Conservation (phyloP, 2,797 vertebrate species). For the Lutjanus argentimaculatus region DNA sequence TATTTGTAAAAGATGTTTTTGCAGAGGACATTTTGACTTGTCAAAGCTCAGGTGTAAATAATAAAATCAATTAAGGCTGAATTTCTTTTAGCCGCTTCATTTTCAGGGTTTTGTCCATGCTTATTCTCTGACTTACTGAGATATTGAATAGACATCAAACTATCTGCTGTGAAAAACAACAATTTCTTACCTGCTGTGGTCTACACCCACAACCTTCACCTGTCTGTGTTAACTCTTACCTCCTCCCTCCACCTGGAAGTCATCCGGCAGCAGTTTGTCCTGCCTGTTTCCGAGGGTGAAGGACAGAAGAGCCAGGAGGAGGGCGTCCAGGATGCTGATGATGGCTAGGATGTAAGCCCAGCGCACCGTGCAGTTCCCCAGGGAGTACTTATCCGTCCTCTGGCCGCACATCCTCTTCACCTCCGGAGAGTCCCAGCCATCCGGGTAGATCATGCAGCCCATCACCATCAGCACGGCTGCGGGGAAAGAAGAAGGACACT, state of each 20-base stretch:
- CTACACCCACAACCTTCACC: not conserved
- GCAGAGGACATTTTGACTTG: no score
- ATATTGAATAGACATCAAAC: not conserved
- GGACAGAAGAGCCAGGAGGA: slow-evolving; percentile 93
- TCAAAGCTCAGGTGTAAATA: not conserved
- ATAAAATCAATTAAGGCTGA: not conserved
- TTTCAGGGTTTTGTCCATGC: not conserved
- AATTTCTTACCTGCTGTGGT: no score
- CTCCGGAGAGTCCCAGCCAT: slow-evolving; percentile 95
- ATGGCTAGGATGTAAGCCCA: slow-evolving; percentile 99
- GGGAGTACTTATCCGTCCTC: slow-evolving; percentile 92
- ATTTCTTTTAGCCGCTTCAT: not conserved
- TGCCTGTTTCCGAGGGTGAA: slow-evolving; percentile 97
- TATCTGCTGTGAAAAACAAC: not conserved
- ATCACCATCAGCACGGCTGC: slow-evolving; percentile 89
- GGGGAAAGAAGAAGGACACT: slow-evolving; percentile 9
- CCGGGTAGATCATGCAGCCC: slow-evolving; percentile 97
- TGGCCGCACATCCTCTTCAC: slow-evolving; percentile 96
- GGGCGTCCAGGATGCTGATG: slow-evolving; percentile 94
- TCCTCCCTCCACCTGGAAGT: slow-evolving; percentile 91
- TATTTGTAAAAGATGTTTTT: not conserved
- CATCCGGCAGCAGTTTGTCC: slow-evolving; percentile 93
- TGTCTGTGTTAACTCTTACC: slow-evolving; percentile 72
- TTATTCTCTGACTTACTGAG: not conserved
- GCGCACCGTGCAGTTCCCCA: slow-evolving; percentile 96